These are phyloP conservation scores for Vannuccia rotundouncinata DNA, from an alignment of 2,888 invertebrate genomes.

Conservation along the genomic window DNA sequence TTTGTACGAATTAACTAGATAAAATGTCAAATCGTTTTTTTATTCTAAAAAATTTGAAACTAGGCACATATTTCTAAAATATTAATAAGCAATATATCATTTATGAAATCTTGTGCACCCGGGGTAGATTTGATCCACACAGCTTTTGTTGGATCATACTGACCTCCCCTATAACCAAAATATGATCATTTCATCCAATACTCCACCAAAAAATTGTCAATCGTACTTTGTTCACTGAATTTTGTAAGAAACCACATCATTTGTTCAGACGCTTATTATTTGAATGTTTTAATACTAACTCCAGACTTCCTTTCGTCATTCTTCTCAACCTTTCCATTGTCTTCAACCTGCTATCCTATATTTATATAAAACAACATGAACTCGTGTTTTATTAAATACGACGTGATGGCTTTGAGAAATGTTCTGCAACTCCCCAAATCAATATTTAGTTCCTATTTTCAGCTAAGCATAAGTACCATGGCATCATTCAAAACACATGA, in stretches of 20 bases:
- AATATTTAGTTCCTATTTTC: neutral
- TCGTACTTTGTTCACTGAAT: neutral
- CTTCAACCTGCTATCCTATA: slow-evolving; percentile 4
- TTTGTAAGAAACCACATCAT: neutral
- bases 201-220: slow-evolving; percentile 5
- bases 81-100: too few relatives aligned
- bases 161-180: slow-evolving; percentile 14
- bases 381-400: neutral
- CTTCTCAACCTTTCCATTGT: slow-evolving; percentile 12
- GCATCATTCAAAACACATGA: neutral
- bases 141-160: slow-evolving; percentile 24
- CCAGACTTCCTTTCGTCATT: slow-evolving; percentile 21
- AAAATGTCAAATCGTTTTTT: too few relatives aligned
- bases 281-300: slow-evolving; percentile 5
- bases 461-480: neutral
- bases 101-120: slow-evolving; percentile 5
- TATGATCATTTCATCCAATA: slow-evolving; percentile 22
- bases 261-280: neutral
- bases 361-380: slow-evolving; percentile 15
- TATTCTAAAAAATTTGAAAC: too few relatives aligned
- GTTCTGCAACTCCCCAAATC: neutral
- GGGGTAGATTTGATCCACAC: neutral
- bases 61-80: too few relatives aligned
- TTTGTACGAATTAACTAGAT: too few relatives aligned
- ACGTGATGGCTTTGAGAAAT: slow-evolving; percentile 17